These are phyloP conservation scores for Homalodisca vitripennis DNA, from an alignment of 1,140 invertebrate genomes.

Conservation along the genomic window DNA sequence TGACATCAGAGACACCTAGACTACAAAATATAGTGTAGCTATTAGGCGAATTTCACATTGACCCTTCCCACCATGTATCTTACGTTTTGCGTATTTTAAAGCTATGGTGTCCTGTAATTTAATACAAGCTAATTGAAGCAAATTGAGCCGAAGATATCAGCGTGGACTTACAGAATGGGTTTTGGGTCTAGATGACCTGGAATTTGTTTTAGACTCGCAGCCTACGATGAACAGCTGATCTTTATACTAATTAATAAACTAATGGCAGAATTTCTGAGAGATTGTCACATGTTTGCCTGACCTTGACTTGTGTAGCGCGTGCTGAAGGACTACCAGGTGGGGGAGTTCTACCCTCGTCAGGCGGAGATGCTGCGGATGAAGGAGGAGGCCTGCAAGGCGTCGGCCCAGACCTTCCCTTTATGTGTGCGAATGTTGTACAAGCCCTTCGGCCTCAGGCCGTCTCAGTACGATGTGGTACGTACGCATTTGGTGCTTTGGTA, in stretches of 20 bases:
- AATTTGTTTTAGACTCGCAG: too few relatives aligned
- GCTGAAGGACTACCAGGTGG: constrained; percentile 15
- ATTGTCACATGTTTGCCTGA: neutral
- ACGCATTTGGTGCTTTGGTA: too few relatives aligned
- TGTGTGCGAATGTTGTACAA: constrained; percentile 1
- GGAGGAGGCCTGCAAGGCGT: neutral
- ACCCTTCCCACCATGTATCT: too few relatives aligned
- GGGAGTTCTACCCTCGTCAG: constrained; percentile 15
- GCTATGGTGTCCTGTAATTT: neutral
- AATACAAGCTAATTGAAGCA: neutral
- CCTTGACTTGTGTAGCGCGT: neutral
- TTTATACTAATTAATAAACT: neutral
- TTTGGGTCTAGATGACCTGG: too few relatives aligned
- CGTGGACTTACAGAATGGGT: too few relatives aligned
- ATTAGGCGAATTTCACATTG: too few relatives aligned
- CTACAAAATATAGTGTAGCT: too few relatives aligned
- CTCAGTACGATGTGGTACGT: neutral
- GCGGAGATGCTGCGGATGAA: constrained; percentile 10
- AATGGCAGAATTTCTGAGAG: neutral
- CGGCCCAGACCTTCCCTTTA: neutral
- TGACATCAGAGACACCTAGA: too few relatives aligned
- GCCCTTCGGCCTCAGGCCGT: neutral
- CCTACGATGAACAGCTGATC: too few relatives aligned
- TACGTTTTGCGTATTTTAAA: too few relatives aligned
- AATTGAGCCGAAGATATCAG: too few relatives aligned